Conservation (phyloP, 2,797 vertebrate genomes). For the Anomalospiza imberbis region DNA sequence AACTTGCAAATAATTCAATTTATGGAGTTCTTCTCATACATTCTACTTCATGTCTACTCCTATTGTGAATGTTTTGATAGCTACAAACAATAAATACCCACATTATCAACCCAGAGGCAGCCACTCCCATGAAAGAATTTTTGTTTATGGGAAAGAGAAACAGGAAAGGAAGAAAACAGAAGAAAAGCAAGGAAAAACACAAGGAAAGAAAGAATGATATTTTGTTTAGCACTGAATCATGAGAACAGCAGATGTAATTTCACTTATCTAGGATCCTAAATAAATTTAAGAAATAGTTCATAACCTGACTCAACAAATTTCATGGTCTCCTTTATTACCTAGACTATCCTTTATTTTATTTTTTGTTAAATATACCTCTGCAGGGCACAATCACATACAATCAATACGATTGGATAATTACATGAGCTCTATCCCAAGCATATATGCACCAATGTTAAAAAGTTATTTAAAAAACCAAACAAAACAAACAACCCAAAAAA, state of each 20-base stretch:
- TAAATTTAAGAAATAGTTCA: slow-evolving; percentile 55
- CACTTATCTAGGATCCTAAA: slow-evolving; percentile 37
- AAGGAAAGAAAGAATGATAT: neutral
- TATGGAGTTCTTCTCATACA: slow-evolving; percentile 12
- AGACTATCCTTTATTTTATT: slow-evolving; percentile 60
- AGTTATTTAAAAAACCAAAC: slow-evolving; percentile 72
- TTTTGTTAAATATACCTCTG: slow-evolving; percentile 81
- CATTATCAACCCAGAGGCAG: slow-evolving; percentile 16
- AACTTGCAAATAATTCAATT: neutral
- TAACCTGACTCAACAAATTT: slow-evolving; percentile 68
- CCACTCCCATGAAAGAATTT: neutral
- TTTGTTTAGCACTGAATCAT: slow-evolving; percentile 9
- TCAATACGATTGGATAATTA: slow-evolving; percentile 89
- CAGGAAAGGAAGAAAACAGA: neutral
- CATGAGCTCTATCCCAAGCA: slow-evolving; percentile 88
- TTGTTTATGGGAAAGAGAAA: neutral
- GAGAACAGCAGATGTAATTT: slow-evolving; percentile 41
- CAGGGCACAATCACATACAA: slow-evolving; percentile 84
- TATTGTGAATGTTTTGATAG: neutral
- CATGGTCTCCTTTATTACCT: slow-evolving; percentile 70
- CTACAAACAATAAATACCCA: slow-evolving; percentile 17
- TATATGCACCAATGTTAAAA: slow-evolving; percentile 81
- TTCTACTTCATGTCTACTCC: neutral
- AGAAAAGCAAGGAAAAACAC: neutral
- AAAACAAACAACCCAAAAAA: slow-evolving; percentile 33